Evolutionary conservation across 2,797 vertebrate genomes (phyloP).

Genomic region (Pseudochirops corinnae): DNA sequence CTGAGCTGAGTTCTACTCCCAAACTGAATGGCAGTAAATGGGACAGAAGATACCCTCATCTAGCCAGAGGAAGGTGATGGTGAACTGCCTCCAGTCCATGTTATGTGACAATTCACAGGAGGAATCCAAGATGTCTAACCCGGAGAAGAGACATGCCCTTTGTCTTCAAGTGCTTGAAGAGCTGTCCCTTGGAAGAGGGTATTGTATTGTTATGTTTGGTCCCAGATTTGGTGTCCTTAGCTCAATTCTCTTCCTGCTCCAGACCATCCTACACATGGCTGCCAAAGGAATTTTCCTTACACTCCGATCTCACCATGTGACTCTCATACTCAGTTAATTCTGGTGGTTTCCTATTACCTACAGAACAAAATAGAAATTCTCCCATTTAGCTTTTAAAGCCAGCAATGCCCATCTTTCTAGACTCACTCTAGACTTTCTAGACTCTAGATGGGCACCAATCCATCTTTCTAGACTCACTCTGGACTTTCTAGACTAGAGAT

Average conservation of each 20-base stretch:
- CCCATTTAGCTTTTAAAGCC: background rate
- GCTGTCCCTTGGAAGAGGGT: background rate
- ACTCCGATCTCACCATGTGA: background rate
- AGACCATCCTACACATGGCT: background rate
- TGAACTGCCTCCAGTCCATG: background rate
- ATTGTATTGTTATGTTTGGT: background rate
- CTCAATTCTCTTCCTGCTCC: background rate
- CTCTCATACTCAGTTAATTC: background rate
- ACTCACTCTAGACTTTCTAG: no score
- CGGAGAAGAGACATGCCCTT: background rate
- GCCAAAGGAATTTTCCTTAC: background rate
- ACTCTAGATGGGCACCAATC: no score
- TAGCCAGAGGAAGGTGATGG: background rate
- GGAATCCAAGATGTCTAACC: background rate
- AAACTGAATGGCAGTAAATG: background rate
- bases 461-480: background rate
- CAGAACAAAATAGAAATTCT: background rate
- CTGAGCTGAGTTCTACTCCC: background rate
- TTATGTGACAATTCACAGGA: background rate
- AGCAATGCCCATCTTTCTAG: no score
- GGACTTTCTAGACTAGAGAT: no score
- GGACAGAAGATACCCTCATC: background rate
- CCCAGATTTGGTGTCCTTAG: background rate
- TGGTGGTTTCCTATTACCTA: background rate
- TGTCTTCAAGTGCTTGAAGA: background rate